Evolutionary conservation across 2,888 invertebrate genomes (phyloP).

Genomic region (Acrobeloides nanus): DNA sequence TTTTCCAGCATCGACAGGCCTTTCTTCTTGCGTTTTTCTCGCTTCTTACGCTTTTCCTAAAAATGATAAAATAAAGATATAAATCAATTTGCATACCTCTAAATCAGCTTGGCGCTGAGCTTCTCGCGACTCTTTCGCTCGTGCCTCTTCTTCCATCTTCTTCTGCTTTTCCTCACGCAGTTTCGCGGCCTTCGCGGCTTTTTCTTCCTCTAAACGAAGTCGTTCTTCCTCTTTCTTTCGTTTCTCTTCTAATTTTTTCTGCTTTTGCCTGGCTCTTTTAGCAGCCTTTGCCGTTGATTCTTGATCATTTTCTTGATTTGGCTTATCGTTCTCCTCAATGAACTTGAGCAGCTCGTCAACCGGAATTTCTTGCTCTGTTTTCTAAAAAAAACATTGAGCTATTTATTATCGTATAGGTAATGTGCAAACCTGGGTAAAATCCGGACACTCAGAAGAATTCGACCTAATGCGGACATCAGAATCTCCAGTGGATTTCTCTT

Average conservation of each 20-base stretch:
- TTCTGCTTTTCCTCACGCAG: slow-evolving; percentile 6
- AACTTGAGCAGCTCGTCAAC: slow-evolving; percentile 10
- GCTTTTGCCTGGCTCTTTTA: slow-evolving; percentile 10
- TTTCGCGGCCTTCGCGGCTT: too few species aligned
- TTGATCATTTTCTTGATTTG: background rate
- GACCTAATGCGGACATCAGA: too few species aligned
- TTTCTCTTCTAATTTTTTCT: slow-evolving; percentile 11
- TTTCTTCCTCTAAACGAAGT: too few species aligned
- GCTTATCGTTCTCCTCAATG: slow-evolving; percentile 10
- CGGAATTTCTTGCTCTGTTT: slow-evolving; percentile 3
- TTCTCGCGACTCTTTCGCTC: background rate
- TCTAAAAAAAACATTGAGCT: slow-evolving; percentile 6
- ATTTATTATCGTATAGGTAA: too few species aligned
- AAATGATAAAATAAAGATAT: too few species aligned
- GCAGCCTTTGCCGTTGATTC: slow-evolving; percentile 6
- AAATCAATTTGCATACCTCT: too few species aligned
- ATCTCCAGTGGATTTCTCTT: too few species aligned
- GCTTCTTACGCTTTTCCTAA: background rate
- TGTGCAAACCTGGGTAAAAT: too few species aligned
- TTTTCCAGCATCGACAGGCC: too few species aligned
- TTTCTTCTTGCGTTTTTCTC: background rate
- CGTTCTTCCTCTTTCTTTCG: too few species aligned
- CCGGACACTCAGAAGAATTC: too few species aligned
- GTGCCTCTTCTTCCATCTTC: slow-evolving; percentile 1
- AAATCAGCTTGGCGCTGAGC: background rate